Evolutionary conservation across 2,113 vertebrate genomes (phyloP).

Genomic region (Engraulis encrasicolus): DNA sequence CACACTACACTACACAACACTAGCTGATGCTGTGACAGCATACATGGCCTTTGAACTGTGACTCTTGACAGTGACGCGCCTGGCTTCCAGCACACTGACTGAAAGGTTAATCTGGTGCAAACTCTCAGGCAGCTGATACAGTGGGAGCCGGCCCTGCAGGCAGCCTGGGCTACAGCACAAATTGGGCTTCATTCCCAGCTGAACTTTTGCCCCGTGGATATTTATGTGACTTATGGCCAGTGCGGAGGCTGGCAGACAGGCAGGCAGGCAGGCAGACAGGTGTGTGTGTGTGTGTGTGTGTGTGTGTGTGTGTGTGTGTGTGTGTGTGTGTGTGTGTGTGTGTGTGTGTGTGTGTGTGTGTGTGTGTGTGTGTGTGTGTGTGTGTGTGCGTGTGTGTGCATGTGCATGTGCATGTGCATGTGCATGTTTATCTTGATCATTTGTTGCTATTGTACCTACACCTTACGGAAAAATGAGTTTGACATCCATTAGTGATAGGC

Average conservation of each 20-base stretch:
- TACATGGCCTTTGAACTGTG: not conserved
- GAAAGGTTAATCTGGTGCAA: not conserved
- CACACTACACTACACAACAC: no score
- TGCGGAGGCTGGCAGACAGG: no score
- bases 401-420: no score
- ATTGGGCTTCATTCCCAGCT: slow-evolving; percentile 13
- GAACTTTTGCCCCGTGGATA: not conserved
- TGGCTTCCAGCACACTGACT: not conserved
- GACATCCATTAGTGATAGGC: not conserved
- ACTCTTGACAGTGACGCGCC: not conserved
- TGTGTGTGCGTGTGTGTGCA: no score
- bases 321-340: not conserved
- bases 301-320: slow-evolving; percentile 16
- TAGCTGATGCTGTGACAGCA: not conserved
- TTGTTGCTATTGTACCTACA: not conserved
- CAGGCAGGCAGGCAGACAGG: no score
- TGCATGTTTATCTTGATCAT: not conserved
- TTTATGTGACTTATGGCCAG: not conserved
- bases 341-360: not conserved
- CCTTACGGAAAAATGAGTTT: not conserved
- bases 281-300: not conserved
- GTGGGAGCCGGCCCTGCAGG: not conserved
- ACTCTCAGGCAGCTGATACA: not conserved
- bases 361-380: not conserved
- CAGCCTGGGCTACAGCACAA: not conserved